Percentiles rank a stretch among this genome's conserved stretches.
These are phyloP conservation scores for Harmothoe impar DNA, from an alignment of 2,888 invertebrate species.

Conservation along the genomic window DNA sequence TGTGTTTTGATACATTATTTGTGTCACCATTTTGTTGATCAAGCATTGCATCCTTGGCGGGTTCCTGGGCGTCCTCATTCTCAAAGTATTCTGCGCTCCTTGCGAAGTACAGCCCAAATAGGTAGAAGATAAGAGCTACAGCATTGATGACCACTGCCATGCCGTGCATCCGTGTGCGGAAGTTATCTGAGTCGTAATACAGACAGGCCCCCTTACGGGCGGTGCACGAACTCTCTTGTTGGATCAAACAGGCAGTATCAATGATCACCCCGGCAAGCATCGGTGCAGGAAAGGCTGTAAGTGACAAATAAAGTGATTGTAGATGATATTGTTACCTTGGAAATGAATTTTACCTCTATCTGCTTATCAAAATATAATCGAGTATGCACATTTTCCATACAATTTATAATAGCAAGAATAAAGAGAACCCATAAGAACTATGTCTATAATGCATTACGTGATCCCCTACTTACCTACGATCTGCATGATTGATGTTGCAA, in stretches of 20 bases:
- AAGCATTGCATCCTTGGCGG: neutral
- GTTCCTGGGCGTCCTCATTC: neutral
- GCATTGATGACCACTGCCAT: conserved; percentile 56
- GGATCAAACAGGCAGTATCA: conserved; percentile 65
- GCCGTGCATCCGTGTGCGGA: conserved; percentile 66
- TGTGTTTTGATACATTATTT: neutral
- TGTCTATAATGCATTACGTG: no score
- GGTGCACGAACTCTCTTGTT: conserved; percentile 57
- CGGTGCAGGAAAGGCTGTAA: conserved; percentile 68
- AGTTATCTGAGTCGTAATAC: conserved; percentile 63
- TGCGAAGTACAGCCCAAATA: neutral
- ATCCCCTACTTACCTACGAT: conserved; percentile 50
- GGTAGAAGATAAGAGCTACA: conserved; percentile 28
- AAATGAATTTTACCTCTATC: neutral
- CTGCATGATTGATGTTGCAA: conserved; percentile 34
- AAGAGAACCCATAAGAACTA: no score
- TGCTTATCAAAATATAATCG: no score
- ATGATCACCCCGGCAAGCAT: conserved; percentile 64
- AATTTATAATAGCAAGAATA: no score
- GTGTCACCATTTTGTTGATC: neutral
- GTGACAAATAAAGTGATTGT: neutral
- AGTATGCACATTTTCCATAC: no score
- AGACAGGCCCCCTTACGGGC: conserved; percentile 67
- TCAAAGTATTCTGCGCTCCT: neutral
- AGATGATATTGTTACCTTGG: no score